Evolutionary conservation across 2,888 invertebrate genomes (phyloP), one percentile per base, ranked within the genome.

Genomic region (Caenorhabditis sp.): DNA sequence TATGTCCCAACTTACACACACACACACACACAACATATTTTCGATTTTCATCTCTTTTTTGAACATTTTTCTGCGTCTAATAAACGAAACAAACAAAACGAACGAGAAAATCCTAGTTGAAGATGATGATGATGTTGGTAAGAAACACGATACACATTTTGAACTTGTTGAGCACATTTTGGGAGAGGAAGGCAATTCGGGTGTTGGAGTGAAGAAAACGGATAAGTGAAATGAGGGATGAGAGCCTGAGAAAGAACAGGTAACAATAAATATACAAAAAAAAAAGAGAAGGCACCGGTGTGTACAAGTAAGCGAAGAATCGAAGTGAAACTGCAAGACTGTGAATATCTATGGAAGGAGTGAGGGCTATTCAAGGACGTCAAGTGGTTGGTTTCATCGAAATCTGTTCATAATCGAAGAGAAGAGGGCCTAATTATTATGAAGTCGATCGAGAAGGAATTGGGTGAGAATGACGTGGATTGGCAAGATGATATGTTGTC

Each of bases 401-500:
- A 68, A 59, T 68, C 68, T 68, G 70, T 70, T 70, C 70, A 70
- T 70, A 70, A 59, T 52, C 52, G 37, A 53, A 68, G 39, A 11
- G 50, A 15, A 48, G 58, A 52, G 45, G 43, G 59, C 70, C 70
- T 70, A 70, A 22, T 46, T 70, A 70, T 70, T 59, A 70, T 70
- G 59, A 53, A 35, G 39, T 70, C 70, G 59, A 59, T 70, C 70
- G 52, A 20, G 22, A 43, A 24, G 22, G n/a, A n/a, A n/a, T n/a
- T n/a, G n/a, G n/a, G n/a, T n/a, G n/a, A 52, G 41, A 56, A 66
- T 56, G 66, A 58, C 66, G 56, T 68, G 58, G 45, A 45, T 15
- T 70, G 70, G 70, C 70, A 70, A 70, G 70, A 59, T 70, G 70
- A 70, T 70, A 70, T 71, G 61, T 61, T 52, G 70, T 70, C n/a